Percentiles rank a stretch among this genome's conserved stretches.
Conservation (phyloP, 2,113 vertebrate species). For the Zapus hudsonius region DNA sequence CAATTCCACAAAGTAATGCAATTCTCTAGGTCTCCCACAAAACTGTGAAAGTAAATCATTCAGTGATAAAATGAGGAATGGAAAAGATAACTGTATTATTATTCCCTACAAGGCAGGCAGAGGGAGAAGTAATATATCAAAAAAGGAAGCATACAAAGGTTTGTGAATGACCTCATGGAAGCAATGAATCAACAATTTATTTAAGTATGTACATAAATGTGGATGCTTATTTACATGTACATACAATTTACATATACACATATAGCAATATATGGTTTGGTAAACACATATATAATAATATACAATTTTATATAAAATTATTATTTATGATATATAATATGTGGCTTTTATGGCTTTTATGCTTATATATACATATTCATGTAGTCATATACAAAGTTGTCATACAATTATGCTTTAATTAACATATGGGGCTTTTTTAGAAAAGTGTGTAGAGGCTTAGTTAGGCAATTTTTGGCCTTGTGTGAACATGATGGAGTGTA, state of each 20-base stretch:
- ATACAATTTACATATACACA: neutral
- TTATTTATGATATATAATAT: too few species aligned
- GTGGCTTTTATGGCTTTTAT: too few species aligned
- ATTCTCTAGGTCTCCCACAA: neutral
- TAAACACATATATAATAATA: neutral
- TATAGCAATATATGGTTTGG: neutral
- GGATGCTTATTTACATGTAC: neutral
- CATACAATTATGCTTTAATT: neutral
- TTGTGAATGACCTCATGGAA: neutral
- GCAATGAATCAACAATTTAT: neutral
- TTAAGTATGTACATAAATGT: neutral
- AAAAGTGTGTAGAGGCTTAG: neutral
- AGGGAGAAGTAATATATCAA: neutral
- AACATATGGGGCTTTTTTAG: neutral
- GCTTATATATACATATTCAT: neutral
- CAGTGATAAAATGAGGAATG: neutral
- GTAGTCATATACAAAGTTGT: neutral
- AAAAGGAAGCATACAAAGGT: neutral
- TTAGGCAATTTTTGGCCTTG: neutral
- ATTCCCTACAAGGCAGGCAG: neutral
- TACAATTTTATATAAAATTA: too few species aligned
- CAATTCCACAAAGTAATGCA: neutral
- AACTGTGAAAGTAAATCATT: slow-evolving; percentile 15
- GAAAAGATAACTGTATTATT: neutral
- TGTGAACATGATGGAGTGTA: neutral